These are phyloP conservation scores for Austrofundulus limnaeus DNA, from an alignment of 2,113 vertebrate genomes.

Conservation along the genomic window DNA sequence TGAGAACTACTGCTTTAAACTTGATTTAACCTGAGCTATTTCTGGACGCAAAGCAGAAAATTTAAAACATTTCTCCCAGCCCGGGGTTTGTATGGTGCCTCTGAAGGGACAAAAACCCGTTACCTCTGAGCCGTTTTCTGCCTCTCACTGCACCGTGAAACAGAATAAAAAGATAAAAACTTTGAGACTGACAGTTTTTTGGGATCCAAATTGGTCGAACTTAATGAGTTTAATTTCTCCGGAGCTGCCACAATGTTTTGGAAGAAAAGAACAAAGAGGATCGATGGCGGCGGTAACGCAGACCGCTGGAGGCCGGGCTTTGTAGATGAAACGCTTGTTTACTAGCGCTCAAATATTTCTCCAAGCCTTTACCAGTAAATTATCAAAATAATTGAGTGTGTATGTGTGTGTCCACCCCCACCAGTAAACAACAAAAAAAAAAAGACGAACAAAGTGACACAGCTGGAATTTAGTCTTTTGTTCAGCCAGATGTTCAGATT, in stretches of 20 bases:
- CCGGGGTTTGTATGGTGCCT: not conserved
- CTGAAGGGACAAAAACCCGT: not conserved
- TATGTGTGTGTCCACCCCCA: constrained; percentile 27
- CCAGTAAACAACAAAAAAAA: constrained; percentile 48
- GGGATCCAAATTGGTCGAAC: constrained; percentile 33
- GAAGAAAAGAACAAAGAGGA: constrained; percentile 47
- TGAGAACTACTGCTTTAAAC: no score
- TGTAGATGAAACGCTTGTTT: constrained; percentile 62
- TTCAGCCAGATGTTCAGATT: constrained; percentile 53
- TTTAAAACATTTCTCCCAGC: not conserved
- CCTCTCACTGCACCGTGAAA: not conserved
- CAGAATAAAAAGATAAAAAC: constrained; percentile 11
- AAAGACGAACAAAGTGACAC: constrained; percentile 42
- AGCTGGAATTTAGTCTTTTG: constrained; percentile 33
- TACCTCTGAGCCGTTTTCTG: not conserved
- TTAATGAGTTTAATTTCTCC: constrained; percentile 57
- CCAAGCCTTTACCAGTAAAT: constrained; percentile 55
- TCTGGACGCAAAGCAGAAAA: not conserved
- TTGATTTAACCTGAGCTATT: no score
- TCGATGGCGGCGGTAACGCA: constrained; percentile 33
- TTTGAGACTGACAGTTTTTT: constrained; percentile 24
- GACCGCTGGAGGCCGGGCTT: constrained; percentile 44
- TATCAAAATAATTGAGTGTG: constrained; percentile 46
- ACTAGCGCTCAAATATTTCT: constrained; percentile 49
- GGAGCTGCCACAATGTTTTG: constrained; percentile 41